phyloP scores from a whole-genome alignment of 2,888 invertebrate species.

The Leptura quadrifasciata region DNA sequence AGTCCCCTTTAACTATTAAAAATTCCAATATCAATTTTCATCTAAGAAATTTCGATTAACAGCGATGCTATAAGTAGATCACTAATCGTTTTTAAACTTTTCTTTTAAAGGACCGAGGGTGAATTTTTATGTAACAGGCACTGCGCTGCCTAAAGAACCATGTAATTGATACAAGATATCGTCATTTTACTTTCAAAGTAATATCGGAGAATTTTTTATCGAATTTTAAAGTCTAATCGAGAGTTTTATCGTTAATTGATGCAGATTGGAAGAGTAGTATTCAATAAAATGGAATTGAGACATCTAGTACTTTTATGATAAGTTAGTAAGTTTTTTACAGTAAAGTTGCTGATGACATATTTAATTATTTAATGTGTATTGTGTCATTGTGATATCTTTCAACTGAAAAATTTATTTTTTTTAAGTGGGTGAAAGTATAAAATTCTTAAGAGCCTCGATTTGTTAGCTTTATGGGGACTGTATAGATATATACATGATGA shows the following conservation, averaged over 20 bases:
- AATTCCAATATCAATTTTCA: slow-evolving; percentile 68
- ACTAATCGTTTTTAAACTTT: slow-evolving; percentile 72
- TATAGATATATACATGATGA: no score
- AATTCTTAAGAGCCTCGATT: no score
- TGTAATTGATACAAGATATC: slow-evolving; percentile 70
- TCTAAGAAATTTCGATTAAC: slow-evolving; percentile 69
- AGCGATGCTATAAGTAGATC: slow-evolving; percentile 69
- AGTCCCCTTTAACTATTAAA: slow-evolving; percentile 51
- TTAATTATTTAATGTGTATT: no score
- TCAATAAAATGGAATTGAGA: neutral
- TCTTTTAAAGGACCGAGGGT: slow-evolving; percentile 67
- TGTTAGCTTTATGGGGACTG: no score
- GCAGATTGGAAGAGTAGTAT: slow-evolving; percentile 3
- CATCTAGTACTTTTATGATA: neutral
- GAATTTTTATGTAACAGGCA: slow-evolving; percentile 70
- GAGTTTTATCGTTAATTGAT: slow-evolving; percentile 20
- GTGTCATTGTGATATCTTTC: no score
- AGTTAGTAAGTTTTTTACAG: neutral
- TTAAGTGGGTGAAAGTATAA: no score
- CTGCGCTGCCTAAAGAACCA: slow-evolving; percentile 66
- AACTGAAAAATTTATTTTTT: no score
- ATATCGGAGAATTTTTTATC: slow-evolving; percentile 55
- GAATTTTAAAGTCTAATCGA: slow-evolving; percentile 31
- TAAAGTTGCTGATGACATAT: neutral
- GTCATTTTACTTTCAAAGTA: slow-evolving; percentile 66